phyloP scores from a whole-genome alignment of 2,797 vertebrate genomes.

The Lepidocolaptes lacrymiger region DNA sequence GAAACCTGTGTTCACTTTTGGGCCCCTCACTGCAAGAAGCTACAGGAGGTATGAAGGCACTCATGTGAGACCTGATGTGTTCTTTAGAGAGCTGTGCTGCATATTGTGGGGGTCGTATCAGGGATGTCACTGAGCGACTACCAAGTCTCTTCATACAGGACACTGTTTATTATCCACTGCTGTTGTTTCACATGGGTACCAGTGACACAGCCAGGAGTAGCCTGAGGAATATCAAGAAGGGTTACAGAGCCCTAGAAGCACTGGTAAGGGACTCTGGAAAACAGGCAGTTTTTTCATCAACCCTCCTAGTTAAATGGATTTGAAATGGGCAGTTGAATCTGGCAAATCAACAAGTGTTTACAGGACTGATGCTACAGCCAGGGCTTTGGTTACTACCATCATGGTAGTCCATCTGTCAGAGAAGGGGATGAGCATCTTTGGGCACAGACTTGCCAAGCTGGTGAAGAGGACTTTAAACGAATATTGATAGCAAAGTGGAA shows the following conservation, averaged over 20 bases:
- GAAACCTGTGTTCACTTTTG: rapidly evolving
- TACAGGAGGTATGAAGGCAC: background rate
- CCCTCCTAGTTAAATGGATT: background rate
- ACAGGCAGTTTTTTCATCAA: background rate
- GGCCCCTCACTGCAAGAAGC: background rate
- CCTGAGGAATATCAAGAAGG: background rate
- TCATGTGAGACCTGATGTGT: background rate
- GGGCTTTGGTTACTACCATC: background rate
- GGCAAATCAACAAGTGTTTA: background rate
- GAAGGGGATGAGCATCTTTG: background rate
- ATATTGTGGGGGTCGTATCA: background rate
- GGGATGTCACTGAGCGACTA: background rate
- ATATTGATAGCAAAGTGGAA: background rate
- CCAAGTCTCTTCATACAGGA: background rate
- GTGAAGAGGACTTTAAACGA: background rate
- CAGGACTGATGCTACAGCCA: background rate
- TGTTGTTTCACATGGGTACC: background rate
- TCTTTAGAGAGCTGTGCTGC: background rate
- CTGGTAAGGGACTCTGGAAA: background rate
- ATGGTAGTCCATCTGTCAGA: background rate
- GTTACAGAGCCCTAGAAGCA: background rate
- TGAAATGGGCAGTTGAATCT: background rate
- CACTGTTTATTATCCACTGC: background rate
- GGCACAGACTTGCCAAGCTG: background rate
- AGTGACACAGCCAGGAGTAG: background rate